Base-by-base conservation (phyloP, 1,140 invertebrate species). In the Centruroides vittatus region DNA sequence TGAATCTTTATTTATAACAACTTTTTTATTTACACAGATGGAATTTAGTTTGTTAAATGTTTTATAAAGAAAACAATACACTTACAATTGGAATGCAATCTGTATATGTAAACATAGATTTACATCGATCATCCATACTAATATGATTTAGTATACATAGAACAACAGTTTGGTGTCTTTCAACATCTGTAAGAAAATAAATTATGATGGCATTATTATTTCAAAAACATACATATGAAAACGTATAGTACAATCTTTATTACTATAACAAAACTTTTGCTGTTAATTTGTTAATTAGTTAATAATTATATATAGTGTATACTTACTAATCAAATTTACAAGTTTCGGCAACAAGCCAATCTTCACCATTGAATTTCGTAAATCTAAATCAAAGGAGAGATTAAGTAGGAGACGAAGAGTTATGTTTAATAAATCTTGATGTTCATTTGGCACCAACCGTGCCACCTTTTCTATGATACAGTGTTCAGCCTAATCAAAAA, bases 91-190 rank as follows among this genome's bases (percentile, higher is more conserved):
- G 86, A 63, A 96, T 86, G 75, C 89, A 94, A 72, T 97, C 93
- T 3, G 90, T 93, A 72, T 92, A 93, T n/a, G 86, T 86, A 71
- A 97, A 94, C 82, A 96, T 89, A 35, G 86, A 79, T 76, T 96
- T 96, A 0, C 91, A 86, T 74, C 92, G 85, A 71, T 97, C 92
- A 75, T 98, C 91, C 78, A 95, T 86, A 73, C 91, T 95, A 51
- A 94, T 79, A 73, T 98, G 92, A 73, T 98, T 98, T 23, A 98
- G 77, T 59, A 97, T 82, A 73, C 91, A 91, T 59, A 96, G 78
- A 60, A 92, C 86, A 59, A 88, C 82, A 65, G 84, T 81, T 62
- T 86, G 84, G 74, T 90, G 87, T 70, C 88, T 85, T 69, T 89
- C 84, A 71, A 93, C 88, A 73, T 80, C 86, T 88, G 72, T 55